A percentile compares a stretch with the other conserved stretches of the same genome.
These are phyloP conservation scores for Hedya salicella DNA, from an alignment of 2,888 invertebrate genomes.

Conservation along the genomic window DNA sequence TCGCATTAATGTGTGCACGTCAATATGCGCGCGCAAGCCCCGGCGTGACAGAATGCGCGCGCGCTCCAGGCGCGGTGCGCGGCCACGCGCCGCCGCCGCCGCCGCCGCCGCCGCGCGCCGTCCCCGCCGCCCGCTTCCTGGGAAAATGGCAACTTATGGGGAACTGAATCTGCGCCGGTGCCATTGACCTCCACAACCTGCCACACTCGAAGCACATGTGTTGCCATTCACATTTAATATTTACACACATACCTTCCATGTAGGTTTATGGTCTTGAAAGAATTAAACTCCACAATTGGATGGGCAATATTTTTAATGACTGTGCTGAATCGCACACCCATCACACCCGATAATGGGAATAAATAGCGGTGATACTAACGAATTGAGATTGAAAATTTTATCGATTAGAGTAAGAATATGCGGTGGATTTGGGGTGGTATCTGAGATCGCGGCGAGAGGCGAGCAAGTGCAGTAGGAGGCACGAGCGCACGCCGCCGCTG, in stretches of 20 bases:
- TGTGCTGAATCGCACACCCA: constrained; percentile 51
- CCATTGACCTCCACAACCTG: constrained; percentile 76
- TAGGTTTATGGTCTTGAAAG: constrained; percentile 67
- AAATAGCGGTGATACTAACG: constrained; percentile 1
- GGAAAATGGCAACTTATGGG: constrained; percentile 83
- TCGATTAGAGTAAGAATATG: background rate
- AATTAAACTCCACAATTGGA: constrained; percentile 65
- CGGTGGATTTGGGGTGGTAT: constrained; percentile 5
- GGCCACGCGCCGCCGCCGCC: constrained; percentile 52
- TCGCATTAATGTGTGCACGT: constrained; percentile 76
- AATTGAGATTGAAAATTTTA: constrained; percentile 6
- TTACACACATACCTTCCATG: constrained; percentile 66
- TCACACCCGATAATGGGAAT: constrained; percentile 26
- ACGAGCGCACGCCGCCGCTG: constrained; percentile 39
- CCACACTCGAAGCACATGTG: constrained; percentile 70
- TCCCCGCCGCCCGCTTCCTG: constrained; percentile 70
- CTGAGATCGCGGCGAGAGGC: constrained; percentile 36
- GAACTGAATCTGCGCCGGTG: constrained; percentile 81
- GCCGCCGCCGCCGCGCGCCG: constrained; percentile 52
- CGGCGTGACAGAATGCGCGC: constrained; percentile 80
- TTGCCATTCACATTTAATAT: constrained; percentile 75
- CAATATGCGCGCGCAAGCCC: constrained; percentile 77
- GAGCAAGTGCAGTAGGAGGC: constrained; percentile 52
- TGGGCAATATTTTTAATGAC: constrained; percentile 60
- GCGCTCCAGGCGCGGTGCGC: constrained; percentile 47